phyloP scores from a whole-genome alignment of 2,113 vertebrate genomes.

The Pampusana beccarii region DNA sequence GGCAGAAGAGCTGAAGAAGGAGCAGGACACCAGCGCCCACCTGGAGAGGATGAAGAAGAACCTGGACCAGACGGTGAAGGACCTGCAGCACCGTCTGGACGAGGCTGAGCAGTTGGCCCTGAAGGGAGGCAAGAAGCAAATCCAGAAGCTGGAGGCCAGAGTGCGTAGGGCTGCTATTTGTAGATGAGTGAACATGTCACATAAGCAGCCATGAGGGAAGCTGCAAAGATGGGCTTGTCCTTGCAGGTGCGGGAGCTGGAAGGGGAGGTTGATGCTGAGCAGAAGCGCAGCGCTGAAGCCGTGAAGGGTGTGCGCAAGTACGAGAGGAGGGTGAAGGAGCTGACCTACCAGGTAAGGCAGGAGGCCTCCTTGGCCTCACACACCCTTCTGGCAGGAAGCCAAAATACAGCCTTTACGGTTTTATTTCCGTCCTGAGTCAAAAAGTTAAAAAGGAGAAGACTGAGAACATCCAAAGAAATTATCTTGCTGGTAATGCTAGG shows the following conservation, averaged over 20 bases:
- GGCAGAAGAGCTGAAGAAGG: conserved; percentile 91
- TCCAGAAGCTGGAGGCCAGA: conserved; percentile 86
- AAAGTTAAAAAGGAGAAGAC: too few relatives aligned
- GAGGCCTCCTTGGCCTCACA: accelerated
- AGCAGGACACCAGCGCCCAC: too few relatives aligned
- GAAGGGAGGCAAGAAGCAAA: conserved; percentile 86
- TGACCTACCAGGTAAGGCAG: conserved; percentile 77
- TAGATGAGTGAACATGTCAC: too few relatives aligned
- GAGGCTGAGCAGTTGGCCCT: conserved; percentile 81
- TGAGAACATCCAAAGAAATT: too few relatives aligned
- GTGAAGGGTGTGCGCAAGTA: conserved; percentile 82
- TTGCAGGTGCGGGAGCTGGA: conserved; percentile 82
- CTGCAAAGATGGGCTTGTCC: neutral
- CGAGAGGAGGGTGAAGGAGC: conserved; percentile 82
- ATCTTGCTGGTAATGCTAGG: too few relatives aligned
- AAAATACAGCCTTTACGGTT: too few relatives aligned
- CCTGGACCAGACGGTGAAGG: too few relatives aligned
- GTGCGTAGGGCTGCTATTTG: conserved; percentile 51
- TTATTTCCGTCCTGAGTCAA: too few relatives aligned
- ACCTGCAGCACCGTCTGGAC: too few relatives aligned
- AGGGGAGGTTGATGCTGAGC: conserved; percentile 80
- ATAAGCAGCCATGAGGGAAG: neutral
- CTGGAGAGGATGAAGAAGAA: too few relatives aligned
- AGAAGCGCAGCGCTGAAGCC: conserved; percentile 74
- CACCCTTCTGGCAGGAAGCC: too few relatives aligned